A percentile compares a stretch with the other conserved stretches of the same genome.
phyloP scores from a whole-genome alignment of 2,113 vertebrate species.

The Hippopotamus amphibius region DNA sequence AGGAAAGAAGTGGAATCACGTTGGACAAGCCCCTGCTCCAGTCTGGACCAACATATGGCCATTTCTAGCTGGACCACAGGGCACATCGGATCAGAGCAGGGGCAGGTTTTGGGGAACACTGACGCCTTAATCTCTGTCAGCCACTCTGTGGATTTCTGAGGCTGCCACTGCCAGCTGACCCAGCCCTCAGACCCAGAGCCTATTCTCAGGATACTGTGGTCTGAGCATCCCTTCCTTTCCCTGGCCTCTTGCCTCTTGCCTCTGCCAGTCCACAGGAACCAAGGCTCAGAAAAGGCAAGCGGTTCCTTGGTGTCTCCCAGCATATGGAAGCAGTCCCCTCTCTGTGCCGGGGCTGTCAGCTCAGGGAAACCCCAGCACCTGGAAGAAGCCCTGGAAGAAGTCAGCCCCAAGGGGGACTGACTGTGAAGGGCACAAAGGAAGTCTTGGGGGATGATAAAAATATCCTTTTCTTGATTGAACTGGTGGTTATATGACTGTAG shows the following conservation, averaged over 20 bases:
- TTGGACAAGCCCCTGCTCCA: not conserved
- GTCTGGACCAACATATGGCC: not conserved
- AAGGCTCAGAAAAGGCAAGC: not conserved
- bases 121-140: not conserved
- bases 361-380: slow-evolving; percentile 7
- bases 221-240: not conserved
- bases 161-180: not conserved
- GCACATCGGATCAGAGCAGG: not conserved
- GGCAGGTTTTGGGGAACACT: not conserved
- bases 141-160: not conserved
- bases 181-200: not conserved
- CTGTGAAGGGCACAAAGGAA: not conserved
- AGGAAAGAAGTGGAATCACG: not conserved
- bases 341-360: not conserved
- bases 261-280: not conserved
- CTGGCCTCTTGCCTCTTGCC: not conserved
- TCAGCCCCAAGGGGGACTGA: not conserved
- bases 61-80: not conserved
- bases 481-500: not conserved
- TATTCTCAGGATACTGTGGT: not conserved
- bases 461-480: not conserved
- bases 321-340: not conserved
- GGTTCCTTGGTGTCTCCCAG: not conserved
- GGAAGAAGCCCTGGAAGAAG: not conserved
- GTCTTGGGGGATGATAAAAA: not conserved